These are phyloP conservation scores for Stratiolaelaps scimitus DNA, from an alignment of 1,140 invertebrate genomes.

Conservation along the genomic window DNA sequence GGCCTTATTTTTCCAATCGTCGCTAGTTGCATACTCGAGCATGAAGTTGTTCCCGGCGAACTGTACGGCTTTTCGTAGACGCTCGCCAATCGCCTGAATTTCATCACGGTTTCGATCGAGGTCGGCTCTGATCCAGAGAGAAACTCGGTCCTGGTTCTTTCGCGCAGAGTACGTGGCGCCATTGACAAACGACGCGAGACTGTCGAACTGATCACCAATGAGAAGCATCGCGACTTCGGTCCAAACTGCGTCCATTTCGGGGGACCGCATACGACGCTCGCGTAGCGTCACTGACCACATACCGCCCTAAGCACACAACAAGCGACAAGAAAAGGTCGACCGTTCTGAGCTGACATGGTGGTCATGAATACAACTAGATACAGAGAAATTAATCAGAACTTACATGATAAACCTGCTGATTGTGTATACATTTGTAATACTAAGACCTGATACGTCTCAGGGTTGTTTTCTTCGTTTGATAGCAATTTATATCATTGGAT, in stretches of 20 bases:
- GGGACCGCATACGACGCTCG: not conserved
- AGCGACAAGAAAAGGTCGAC: not conserved
- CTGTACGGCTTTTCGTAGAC: not conserved
- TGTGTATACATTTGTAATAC: too few species aligned
- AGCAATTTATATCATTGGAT: not conserved
- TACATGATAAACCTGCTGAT: not conserved
- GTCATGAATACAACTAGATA: not conserved
- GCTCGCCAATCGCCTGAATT: not conserved
- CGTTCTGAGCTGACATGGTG: not conserved
- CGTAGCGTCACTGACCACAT: conserved; percentile 12
- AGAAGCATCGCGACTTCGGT: not conserved
- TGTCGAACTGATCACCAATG: conserved; percentile 22
- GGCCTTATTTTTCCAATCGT: conserved; percentile 16
- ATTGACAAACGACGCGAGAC: not conserved
- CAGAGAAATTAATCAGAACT: not conserved
- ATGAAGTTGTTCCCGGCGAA: not conserved
- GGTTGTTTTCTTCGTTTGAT: not conserved
- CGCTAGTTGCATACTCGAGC: conserved; percentile 12
- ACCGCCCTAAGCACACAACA: not conserved
- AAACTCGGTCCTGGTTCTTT: conserved; percentile 7
- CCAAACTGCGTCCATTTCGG: conserved; percentile 20
- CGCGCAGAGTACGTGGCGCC: conserved; percentile 1
- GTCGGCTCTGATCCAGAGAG: conserved; percentile 1
- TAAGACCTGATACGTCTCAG: not conserved
- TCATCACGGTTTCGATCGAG: not conserved